Conservation (phyloP, 2,113 vertebrate genomes). For the Mugil cephalus region DNA sequence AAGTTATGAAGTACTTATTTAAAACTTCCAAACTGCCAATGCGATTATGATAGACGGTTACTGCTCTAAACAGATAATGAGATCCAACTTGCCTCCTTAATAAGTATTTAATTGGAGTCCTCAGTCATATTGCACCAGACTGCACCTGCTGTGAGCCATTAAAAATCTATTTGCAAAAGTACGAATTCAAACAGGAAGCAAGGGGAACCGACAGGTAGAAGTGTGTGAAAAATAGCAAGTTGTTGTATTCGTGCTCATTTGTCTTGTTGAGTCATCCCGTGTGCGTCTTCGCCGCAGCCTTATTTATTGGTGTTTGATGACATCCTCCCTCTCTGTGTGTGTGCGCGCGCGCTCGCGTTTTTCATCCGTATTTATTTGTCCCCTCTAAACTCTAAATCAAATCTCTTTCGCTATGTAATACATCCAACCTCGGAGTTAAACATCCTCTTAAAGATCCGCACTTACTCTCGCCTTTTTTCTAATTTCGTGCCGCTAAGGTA, state of each 20-base stretch:
- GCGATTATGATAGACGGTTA: slow-evolving; percentile 4
- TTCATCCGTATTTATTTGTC: background rate
- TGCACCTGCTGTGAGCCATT: slow-evolving; percentile 19
- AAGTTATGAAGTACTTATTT: background rate
- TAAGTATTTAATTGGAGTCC: slow-evolving; percentile 28
- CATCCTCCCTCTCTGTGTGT: background rate
- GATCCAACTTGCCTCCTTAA: slow-evolving; percentile 16
- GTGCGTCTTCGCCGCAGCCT: background rate
- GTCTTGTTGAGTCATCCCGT: background rate
- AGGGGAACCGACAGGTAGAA: background rate
- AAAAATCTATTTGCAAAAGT: slow-evolving; percentile 9
- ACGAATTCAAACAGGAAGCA: background rate
- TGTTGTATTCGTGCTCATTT: background rate
- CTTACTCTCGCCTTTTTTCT: slow-evolving; percentile 23
- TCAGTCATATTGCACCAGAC: slow-evolving; percentile 4
- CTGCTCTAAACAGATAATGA: slow-evolving; percentile 16
- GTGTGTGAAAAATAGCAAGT: slow-evolving; percentile 8
- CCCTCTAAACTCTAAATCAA: background rate
- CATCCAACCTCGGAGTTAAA: too few species aligned
- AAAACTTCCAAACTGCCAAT: background rate
- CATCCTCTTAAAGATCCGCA: background rate
- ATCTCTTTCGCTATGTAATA: too few species aligned
- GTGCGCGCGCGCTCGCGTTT: too few species aligned
- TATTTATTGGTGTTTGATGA: background rate
- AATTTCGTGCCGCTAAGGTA: slow-evolving; percentile 3